Evolutionary conservation across 2,797 vertebrate species (phyloP), one percentile per base, ranked within the genome.

Genomic region (Rhincodon typus): DNA sequence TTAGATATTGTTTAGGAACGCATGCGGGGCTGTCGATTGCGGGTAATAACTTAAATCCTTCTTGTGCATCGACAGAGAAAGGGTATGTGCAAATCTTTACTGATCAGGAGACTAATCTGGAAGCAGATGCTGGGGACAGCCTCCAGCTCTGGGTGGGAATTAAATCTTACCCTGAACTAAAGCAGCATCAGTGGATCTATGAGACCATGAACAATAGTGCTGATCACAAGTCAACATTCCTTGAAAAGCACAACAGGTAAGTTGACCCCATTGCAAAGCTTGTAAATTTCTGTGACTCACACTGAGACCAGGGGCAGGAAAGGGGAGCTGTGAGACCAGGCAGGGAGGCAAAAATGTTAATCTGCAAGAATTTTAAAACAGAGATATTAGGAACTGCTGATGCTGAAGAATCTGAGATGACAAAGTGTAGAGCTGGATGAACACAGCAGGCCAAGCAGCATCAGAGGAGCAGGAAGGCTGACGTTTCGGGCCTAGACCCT

Each of bases 141-240:
- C 96, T 99, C 96, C 95, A 97, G 95, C 97, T 99, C 46, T 96
- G 94, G 0, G 98, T 99, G 70, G 82, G 96, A 46, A 97, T 99
- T 12, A 98, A 99, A 79, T 98, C 99, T 12, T 99, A 99, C 95
- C 99, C 99, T 3, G 95, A 96, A 67, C 97, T 98, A 57, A 97
- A 96, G 4, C 6, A 34, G 10, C 97, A 96, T 95, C 96, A 66
- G 94, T 98, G 98, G 98, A 96, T 97, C 42, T 97, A 97, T 84
- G 93, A 0, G 0, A 97, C 97, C 23, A 96, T 96, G 34, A 96
- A 96, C 96, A 96, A 96, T 90, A 77, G n/a, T 38, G 74, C 96
- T 8, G 66, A 53, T 6, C 30, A 94, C 50, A 6, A 34, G 15
- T 96, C 95, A 90, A 12, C 0, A 25, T 88, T 2, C 86, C 5